A percentile compares a stretch with the other conserved stretches of the same genome.
Conservation (phyloP, 2,113 vertebrate genomes). For the Microcebus jonahi region DNA sequence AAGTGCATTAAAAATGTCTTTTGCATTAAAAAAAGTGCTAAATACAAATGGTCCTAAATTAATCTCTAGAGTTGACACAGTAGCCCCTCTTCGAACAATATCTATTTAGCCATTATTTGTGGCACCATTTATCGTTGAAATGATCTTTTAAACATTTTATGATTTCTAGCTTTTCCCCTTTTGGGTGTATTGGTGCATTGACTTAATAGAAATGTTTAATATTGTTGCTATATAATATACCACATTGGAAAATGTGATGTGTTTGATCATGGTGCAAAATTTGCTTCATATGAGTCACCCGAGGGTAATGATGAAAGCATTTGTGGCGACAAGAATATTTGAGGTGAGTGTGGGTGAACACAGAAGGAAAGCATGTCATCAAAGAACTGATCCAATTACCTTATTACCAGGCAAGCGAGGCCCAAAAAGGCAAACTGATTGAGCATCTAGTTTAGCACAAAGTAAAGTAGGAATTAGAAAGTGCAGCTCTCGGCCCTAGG, state of each 20-base stretch:
- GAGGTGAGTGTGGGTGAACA: constrained; percentile 17
- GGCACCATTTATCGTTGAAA: background rate
- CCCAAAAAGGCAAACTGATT: background rate
- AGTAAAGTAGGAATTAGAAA: background rate
- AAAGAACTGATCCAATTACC: constrained; percentile 32
- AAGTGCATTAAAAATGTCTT: constrained; percentile 4
- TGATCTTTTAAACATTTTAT: background rate
- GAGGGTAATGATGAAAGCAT: background rate
- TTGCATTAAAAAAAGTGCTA: background rate
- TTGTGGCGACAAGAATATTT: background rate
- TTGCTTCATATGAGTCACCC: constrained; percentile 35
- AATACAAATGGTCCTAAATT: background rate
- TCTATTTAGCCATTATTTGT: background rate
- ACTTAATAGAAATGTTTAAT: constrained; percentile 9
- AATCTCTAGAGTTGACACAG: background rate
- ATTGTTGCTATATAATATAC: background rate
- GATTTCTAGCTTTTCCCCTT: background rate
- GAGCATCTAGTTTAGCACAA: background rate
- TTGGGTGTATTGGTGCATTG: background rate
- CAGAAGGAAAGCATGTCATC: background rate
- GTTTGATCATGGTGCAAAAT: background rate
- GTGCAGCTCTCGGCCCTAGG: background rate
- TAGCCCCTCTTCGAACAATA: background rate
- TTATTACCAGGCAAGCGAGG: background rate
- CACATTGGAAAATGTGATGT: constrained; percentile 13